Percentiles rank a stretch among this genome's conserved stretches.
Conservation (phyloP, 2,113 vertebrate species). For the Scalopus aquaticus region DNA sequence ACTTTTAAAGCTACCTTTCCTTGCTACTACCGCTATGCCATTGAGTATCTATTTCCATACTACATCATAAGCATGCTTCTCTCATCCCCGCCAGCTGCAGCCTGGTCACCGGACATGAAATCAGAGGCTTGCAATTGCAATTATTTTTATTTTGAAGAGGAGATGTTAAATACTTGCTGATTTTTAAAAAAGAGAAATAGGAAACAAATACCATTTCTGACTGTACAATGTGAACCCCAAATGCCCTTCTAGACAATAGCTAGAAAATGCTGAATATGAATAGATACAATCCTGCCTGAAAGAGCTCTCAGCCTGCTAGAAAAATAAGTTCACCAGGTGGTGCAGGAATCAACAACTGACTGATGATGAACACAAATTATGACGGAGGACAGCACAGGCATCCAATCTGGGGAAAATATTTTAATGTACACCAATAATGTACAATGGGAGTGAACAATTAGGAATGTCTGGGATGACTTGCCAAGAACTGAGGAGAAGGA, state of each 20-base stretch:
- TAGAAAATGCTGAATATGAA: background rate
- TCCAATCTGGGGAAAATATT: background rate
- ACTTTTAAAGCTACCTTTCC: background rate
- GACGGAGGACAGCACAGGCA: background rate
- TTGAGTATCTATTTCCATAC: background rate
- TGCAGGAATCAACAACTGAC: background rate
- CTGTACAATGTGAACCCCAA: background rate
- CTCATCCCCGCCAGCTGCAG: background rate
- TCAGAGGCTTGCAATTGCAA: background rate
- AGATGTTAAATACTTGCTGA: background rate
- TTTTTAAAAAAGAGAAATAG: background rate
- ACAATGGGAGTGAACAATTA: background rate
- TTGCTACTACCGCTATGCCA: background rate
- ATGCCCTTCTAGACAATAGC: background rate
- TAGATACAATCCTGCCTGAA: background rate
- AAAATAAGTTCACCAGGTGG: background rate
- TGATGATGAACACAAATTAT: background rate
- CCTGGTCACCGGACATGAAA: background rate
- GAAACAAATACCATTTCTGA: background rate
- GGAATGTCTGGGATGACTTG: background rate
- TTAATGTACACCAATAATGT: too few relatives aligned
- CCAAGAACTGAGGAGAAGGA: background rate
- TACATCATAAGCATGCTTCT: background rate
- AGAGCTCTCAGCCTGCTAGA: background rate
- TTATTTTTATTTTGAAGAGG: background rate